Base-by-base conservation (phyloP, 2,888 invertebrate genomes). In the Pollenia amentaria region DNA sequence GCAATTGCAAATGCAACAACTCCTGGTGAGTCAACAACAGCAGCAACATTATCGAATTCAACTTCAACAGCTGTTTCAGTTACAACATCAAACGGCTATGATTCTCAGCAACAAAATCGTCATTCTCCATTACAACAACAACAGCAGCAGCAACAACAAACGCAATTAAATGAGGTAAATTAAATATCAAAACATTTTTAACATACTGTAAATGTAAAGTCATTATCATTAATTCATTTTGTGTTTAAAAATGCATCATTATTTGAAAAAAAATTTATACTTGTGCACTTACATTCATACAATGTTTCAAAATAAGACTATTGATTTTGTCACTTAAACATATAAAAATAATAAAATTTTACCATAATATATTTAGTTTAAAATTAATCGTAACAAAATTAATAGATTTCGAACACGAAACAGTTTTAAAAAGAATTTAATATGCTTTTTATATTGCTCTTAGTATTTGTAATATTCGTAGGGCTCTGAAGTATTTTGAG, bases 101-200 rank as follows among this genome's bases (percentile, higher is more conserved):
- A 91, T 57, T 92, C 91, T 38, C 93, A 90, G 91, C 81, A 70
- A 55, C 82, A 69, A 90, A 90, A 79, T 69, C 84, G 84, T 67
- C 86, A 87, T 57, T 87, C 91, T 75, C 91, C 91, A 69, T 89
- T 88, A 65, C 89, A 90, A 57, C 91, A 90, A 44, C 91, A 90
- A 38, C 92, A 92, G 44, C 91, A 90, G 21, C 92, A 92, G 48
- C 93, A 91, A 60, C 92, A 90, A 70, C 89, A 90, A 90, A 91
- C 91, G 10, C 92, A 92, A 84, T 89, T 91, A 85, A 92, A 92
- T 88, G 94, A 94, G 94, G 90, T 92, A 81, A 82, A 60, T 70
- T 53, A 53, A 67, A 29, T 38, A 72, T 46, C 42, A 29, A 44
- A 53, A 40, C 29, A 42, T 57, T 73, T 81, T 10, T 57, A 38